These are phyloP conservation scores for Drosophila erecta DNA, from an alignment of 1,140 invertebrate species.

Conservation along the genomic window DNA sequence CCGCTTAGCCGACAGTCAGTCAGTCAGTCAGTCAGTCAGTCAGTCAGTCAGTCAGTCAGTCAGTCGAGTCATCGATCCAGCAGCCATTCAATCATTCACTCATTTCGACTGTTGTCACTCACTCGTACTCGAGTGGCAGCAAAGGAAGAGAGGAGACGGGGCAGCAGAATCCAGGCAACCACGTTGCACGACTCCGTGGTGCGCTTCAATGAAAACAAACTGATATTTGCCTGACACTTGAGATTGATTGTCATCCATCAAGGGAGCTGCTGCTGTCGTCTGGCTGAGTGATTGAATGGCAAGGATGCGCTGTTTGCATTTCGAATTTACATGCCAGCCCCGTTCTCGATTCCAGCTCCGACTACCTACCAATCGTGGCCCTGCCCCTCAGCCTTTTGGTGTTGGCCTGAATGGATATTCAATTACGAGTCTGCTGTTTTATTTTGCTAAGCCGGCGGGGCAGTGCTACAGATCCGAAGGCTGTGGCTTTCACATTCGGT, in stretches of 20 bases:
- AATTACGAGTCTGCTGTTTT: constrained; percentile 49
- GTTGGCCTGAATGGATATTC: constrained; percentile 62
- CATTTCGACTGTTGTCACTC: constrained; percentile 74
- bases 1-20: constrained; percentile 7
- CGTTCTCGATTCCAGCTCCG: constrained; percentile 10
- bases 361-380: background rate
- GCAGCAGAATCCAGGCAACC: constrained; percentile 4
- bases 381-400: constrained; percentile 27
- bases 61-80: constrained; percentile 35
- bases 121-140: constrained; percentile 44
- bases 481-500: constrained; percentile 40
- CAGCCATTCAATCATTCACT: constrained; percentile 69
- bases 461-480: constrained; percentile 14
- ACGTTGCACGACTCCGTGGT: constrained; percentile 66
- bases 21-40: constrained; percentile 27
- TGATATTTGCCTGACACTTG: constrained; percentile 84
- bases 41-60: background rate
- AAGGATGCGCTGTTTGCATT: constrained; percentile 75
- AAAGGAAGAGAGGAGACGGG: constrained; percentile 3
- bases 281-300: constrained; percentile 71
- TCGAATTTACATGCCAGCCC: constrained; percentile 66
- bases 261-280: constrained; percentile 52
- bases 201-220: constrained; percentile 79
- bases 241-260: constrained; percentile 84
- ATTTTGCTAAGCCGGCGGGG: constrained; percentile 4